A percentile compares a stretch with the other conserved stretches of the same genome.
Evolutionary conservation across 64 coral and sea anemone genomes (phyloP).

Genomic region (Pachyseris speciosa): DNA sequence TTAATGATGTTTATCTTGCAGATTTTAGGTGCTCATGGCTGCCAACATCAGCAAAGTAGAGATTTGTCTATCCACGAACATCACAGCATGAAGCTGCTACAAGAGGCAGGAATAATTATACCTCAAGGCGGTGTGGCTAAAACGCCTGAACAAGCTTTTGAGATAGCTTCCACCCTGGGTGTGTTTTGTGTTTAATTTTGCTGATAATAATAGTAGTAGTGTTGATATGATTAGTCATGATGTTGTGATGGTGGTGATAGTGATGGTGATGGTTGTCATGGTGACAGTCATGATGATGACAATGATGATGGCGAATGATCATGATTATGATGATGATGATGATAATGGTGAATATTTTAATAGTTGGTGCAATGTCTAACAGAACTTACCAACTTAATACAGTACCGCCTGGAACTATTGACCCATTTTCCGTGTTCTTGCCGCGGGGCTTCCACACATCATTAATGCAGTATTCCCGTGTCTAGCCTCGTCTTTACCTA

Average conservation of each 20-base stretch:
- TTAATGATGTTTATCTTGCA: conserved; percentile 6
- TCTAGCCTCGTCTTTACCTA: too few species aligned
- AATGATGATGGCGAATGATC: too few species aligned
- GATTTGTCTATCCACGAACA: conserved; percentile 91
- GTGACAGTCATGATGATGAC: too few species aligned
- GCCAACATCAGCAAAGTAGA: conserved; percentile 82
- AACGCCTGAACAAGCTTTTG: conserved; percentile 91
- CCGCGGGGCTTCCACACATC: too few species aligned
- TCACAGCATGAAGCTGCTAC: conserved; percentile 96
- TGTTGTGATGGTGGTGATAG: background rate
- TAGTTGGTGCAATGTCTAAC: too few species aligned
- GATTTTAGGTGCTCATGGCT: conserved; percentile 67
- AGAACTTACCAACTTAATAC: too few species aligned
- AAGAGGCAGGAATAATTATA: conserved; percentile 93
- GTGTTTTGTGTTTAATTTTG: background rate
- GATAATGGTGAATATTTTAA: too few species aligned
- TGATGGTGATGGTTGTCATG: background rate
- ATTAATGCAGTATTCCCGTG: too few species aligned
- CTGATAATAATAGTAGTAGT: background rate
- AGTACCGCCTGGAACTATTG: too few species aligned
- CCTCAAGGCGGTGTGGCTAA: conserved; percentile 93
- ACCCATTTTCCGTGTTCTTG: too few species aligned
- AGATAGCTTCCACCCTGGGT: conserved; percentile 92
- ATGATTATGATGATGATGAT: too few species aligned
- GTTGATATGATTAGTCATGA: background rate